Evolutionary conservation across 2,113 vertebrate species (phyloP), one percentile per base, ranked within the genome.

Genomic region (Actenoides hombroni): DNA sequence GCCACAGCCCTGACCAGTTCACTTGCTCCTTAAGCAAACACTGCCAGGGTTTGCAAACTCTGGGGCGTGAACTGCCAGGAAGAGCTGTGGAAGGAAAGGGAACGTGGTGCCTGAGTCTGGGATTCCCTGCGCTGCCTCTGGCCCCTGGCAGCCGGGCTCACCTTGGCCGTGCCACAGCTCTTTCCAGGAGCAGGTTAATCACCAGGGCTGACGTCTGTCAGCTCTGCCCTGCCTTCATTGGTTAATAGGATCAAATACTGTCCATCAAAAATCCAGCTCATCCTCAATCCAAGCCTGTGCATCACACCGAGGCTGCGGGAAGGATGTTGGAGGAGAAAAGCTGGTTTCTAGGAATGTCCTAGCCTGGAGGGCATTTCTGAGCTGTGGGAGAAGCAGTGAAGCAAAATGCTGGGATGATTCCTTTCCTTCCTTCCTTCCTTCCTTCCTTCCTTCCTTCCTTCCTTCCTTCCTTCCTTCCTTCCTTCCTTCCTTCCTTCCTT

Each of bases 271-370:
- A 92, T 80, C 91, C 82, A 74, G 88, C 54, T 74, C 77, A 46
- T 74, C 93, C 87, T 26, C 53, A 85, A 79, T 54, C 59, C 57
- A 29, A 1, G 21, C 12, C 67, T 3, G 20, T 69, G 74, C 83
- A 37, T 68, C 78, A 76, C 70, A 24, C 15, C 2, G 69, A 70
- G 79, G 54, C 71, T 68, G 57, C 67, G 29, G 82, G 91, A 61
- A 90, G 84, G 88, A 78, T 75, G 86, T 42, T 10, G 8, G 77
- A 92, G 94, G 76, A 94, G 96, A 82, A 92, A 88, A 95, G 94
- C 96, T 86, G 93, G 92, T 96, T 94, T 67, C 92, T 73, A 95
- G 90, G 96, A 96, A 97, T 88, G 93, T 83, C 87, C 29, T 79
- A 42, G 67, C 70, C 96, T 10, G 0, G 59, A 90, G 80, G 92